These are phyloP conservation scores for Pachypsylla venusta DNA, from an alignment of 1,140 invertebrate genomes.

Conservation along the genomic window DNA sequence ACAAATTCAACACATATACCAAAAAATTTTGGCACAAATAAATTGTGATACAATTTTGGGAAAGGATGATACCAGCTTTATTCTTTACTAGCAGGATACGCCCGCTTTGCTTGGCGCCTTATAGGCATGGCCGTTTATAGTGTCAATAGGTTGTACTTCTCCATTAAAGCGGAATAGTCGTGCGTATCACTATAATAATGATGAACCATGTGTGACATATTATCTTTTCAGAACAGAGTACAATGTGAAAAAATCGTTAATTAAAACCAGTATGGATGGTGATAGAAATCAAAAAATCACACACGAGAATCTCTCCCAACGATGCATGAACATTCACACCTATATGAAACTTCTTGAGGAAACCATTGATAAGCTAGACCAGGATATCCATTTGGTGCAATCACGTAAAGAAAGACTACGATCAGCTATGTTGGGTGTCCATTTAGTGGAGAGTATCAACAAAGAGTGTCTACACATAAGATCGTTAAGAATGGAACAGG, in stretches of 20 bases:
- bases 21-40: too few species aligned
- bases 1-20: too few species aligned
- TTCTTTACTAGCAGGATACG: too few species aligned
- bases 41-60: too few species aligned
- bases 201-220: too few species aligned
- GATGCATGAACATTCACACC: slow-evolving; percentile 6
- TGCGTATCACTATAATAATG: too few species aligned
- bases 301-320: background rate
- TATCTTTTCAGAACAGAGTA: background rate
- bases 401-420: background rate
- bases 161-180: too few species aligned
- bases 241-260: background rate
- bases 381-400: background rate
- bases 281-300: background rate
- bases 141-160: too few species aligned
- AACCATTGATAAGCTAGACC: background rate
- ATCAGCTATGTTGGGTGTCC: background rate
- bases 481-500: slow-evolving; percentile 4
- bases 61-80: too few species aligned
- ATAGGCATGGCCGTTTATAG: too few species aligned
- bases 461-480: slow-evolving; percentile 1
- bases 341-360: slow-evolving; percentile 4
- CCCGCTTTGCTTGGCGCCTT: too few species aligned
- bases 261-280: background rate
- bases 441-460: background rate